Percentiles rank a stretch among this genome's conserved stretches.
Evolutionary conservation across 2,113 vertebrate genomes (phyloP).

Genomic region (Burhinus oedicnemus): DNA sequence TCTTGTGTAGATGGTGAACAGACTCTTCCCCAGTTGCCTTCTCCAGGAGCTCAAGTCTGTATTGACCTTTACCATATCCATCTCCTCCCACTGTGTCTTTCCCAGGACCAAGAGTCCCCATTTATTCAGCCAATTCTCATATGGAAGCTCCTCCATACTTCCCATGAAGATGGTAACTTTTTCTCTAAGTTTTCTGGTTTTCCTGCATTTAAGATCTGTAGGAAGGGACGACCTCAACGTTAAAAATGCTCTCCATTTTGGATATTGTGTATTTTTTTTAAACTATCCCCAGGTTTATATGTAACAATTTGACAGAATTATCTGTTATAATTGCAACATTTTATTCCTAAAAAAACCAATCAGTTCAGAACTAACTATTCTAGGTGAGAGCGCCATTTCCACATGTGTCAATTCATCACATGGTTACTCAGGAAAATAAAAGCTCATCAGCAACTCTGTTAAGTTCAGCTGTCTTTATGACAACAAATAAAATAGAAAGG

Average conservation of each 20-base stretch:
- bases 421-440: neutral
- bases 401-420: neutral
- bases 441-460: neutral
- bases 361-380: neutral
- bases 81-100: neutral
- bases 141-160: neutral
- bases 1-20: neutral
- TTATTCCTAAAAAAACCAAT: neutral
- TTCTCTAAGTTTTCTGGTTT: neutral
- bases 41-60: neutral
- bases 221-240: neutral
- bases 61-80: too few relatives aligned
- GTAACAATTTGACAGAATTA: neutral
- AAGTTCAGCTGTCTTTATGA: neutral
- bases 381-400: neutral
- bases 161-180: accelerated
- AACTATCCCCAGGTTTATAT: neutral
- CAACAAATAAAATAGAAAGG: neutral
- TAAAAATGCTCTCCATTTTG: neutral
- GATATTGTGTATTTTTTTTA: neutral
- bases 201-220: neutral
- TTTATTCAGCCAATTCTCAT: neutral
- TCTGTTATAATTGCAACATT: neutral
- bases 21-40: neutral
- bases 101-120: neutral